Base-by-base conservation (phyloP, 2,113 vertebrate species). In the Acrocephalus kingi region DNA sequence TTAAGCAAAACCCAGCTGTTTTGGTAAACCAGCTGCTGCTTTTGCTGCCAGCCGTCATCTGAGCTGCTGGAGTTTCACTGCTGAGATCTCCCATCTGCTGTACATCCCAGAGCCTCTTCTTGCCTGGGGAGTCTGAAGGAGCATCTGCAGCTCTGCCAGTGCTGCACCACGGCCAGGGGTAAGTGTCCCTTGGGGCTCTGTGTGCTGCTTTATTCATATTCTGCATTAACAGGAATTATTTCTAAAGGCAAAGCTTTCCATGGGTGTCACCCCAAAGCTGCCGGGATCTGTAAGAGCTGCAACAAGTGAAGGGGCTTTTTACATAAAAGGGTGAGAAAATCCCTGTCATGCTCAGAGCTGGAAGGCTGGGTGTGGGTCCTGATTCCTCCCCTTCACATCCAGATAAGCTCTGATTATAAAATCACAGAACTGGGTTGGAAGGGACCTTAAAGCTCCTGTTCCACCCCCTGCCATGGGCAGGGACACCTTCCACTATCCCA, bases 131-230 rank as follows among this genome's bases (percentile, higher is more conserved):
- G 18, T 2, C n/a, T 37, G 83, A 8, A 55, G 67, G 67, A 90
- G 33, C 67, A 71, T 9, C 71, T 90, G 87, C 67, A 33, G 59
- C 61, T 31, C 14, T 37, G 39, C 20, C 58, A 49, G 1, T 27
- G 58, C 81, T 84, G 59, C 72, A 17, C 30, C 4, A 33, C 25
- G 0, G 85, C 24, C 66, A 30, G 67, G 15, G 76, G 91, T 93
- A 27, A 92, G 83, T 92, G 33, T 31, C 12, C 35, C 51, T 52
- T 19, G 25, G 6, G 54, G 64, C 62, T 73, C 39, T 5, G 3
- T 4, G 22, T 0, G 11, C 3, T 17, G 33, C 6, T 71, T n/a
- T 21, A 3, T 12, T 51, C 14, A 1, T 5, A 0, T 10, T 22
- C 41, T 72, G 19, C 9, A 52, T 28, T 15, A 10, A 5, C 10